phyloP scores from a whole-genome alignment of 1,140 invertebrate species.

The Hyposmocoma kahamanoa region DNA sequence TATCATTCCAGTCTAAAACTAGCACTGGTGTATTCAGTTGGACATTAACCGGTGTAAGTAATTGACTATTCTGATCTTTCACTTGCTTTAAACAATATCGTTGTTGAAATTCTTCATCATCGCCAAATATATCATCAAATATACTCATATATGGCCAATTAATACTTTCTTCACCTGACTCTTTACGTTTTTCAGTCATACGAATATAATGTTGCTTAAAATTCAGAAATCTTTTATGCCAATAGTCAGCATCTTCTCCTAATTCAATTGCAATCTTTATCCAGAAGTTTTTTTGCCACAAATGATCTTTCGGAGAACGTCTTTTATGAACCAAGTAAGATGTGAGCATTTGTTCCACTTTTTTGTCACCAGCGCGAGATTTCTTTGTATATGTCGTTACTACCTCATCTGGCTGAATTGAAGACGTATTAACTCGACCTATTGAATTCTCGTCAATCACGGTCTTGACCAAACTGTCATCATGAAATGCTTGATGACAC shows the following conservation, averaged over 20 bases:
- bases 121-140: conserved; percentile 55
- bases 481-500: conserved; percentile 50
- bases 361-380: conserved; percentile 27
- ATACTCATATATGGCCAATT: conserved; percentile 55
- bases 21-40: no score
- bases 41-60: no score
- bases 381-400: conserved; percentile 35
- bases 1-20: conserved; percentile 30
- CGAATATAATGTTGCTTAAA: conserved; percentile 59
- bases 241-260: conserved; percentile 49
- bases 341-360: conserved; percentile 49
- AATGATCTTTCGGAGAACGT: conserved; percentile 27
- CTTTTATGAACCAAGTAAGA: conserved; percentile 51
- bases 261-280: conserved; percentile 49
- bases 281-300: conserved; percentile 36
- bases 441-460: conserved; percentile 11
- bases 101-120: conserved; percentile 47
- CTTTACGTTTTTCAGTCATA: conserved; percentile 40
- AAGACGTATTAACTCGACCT: neutral
- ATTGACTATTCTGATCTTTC: no score
- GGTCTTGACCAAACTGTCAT: conserved; percentile 28
- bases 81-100: conserved; percentile 37
- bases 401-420: conserved; percentile 10
- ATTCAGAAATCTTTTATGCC: conserved; percentile 61
- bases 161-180: conserved; percentile 27